phyloP scores from a whole-genome alignment of 2,888 invertebrate genomes.

The Xestoiulus laeticollis region DNA sequence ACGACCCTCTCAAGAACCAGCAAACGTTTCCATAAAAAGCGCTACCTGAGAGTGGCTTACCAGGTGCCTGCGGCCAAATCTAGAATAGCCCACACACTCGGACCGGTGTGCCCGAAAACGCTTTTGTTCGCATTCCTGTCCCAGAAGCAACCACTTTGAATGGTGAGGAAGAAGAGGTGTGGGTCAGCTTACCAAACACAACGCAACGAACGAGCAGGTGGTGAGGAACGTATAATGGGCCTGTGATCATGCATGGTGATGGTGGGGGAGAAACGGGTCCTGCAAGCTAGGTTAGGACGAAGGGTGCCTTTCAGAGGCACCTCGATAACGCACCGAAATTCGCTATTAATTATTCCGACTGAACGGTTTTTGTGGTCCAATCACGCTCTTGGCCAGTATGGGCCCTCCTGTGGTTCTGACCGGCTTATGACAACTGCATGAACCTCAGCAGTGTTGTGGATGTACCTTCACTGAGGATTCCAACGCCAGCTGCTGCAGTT shows the following conservation, averaged over 20 bases:
- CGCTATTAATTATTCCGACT: neutral
- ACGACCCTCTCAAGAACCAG: neutral
- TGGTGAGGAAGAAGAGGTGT: neutral
- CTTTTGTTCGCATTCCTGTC: slow-evolving; percentile 19
- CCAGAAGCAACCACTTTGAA: slow-evolving; percentile 6
- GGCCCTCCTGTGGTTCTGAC: neutral
- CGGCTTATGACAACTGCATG: neutral
- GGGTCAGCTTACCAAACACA: slow-evolving; percentile 4
- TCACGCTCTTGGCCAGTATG: neutral
- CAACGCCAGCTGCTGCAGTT: neutral
- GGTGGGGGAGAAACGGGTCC: slow-evolving; percentile 23
- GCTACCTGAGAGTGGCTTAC: neutral
- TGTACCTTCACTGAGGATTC: neutral
- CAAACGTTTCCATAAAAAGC: slow-evolving; percentile 10
- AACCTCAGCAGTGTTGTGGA: neutral
- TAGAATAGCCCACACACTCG: slow-evolving; percentile 18
- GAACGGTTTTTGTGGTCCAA: neutral
- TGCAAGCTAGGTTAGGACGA: neutral
- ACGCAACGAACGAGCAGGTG: neutral
- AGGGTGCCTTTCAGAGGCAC: slow-evolving; percentile 24
- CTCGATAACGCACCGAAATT: slow-evolving; percentile 3
- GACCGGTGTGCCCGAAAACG: slow-evolving; percentile 1
- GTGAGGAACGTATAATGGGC: slow-evolving; percentile 28
- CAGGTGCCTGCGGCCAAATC: slow-evolving; percentile 30
- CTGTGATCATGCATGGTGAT: neutral